Conservation (phyloP, 2,888 invertebrate species). For the Drosophila limbata region DNA sequence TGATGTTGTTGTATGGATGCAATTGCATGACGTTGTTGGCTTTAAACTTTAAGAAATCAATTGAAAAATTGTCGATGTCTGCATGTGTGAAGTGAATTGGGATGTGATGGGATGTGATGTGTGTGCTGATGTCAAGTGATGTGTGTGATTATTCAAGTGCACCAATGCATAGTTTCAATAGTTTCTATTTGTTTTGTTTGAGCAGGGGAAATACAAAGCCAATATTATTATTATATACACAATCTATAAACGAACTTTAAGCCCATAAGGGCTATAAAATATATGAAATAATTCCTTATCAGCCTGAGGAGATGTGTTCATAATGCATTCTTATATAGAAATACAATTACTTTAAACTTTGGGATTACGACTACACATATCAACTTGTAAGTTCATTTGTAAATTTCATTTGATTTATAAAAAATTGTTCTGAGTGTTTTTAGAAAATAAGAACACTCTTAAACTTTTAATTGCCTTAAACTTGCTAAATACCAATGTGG, state of each 20-base stretch:
- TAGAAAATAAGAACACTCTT: not conserved
- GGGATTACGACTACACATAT: not conserved
- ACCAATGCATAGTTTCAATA: slow-evolving; percentile 10
- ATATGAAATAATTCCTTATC: slow-evolving; percentile 3
- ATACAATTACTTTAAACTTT: not conserved
- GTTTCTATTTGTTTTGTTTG: not conserved
- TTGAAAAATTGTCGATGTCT: slow-evolving; percentile 16
- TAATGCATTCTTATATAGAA: not conserved
- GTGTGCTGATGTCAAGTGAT: slow-evolving; percentile 15
- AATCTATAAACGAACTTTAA: slow-evolving; percentile 3
- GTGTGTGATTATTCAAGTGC: slow-evolving; percentile 34
- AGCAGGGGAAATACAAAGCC: not conserved
- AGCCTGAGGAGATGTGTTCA: not conserved
- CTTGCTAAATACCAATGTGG: no score
- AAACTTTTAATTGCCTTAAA: not conserved
- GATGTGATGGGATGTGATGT: slow-evolving; percentile 18
- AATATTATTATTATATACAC: slow-evolving; percentile 1
- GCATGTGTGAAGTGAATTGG: slow-evolving; percentile 19
- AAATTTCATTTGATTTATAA: not conserved
- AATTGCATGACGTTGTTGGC: slow-evolving; percentile 17
- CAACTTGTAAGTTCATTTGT: not conserved
- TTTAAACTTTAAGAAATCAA: slow-evolving; percentile 30
- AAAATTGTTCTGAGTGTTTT: not conserved
- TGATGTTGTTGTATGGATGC: slow-evolving; percentile 6
- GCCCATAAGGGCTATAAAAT: not conserved